phyloP scores from a whole-genome alignment of 1,140 invertebrate species.

The Lamellibrachia luymesi region DNA sequence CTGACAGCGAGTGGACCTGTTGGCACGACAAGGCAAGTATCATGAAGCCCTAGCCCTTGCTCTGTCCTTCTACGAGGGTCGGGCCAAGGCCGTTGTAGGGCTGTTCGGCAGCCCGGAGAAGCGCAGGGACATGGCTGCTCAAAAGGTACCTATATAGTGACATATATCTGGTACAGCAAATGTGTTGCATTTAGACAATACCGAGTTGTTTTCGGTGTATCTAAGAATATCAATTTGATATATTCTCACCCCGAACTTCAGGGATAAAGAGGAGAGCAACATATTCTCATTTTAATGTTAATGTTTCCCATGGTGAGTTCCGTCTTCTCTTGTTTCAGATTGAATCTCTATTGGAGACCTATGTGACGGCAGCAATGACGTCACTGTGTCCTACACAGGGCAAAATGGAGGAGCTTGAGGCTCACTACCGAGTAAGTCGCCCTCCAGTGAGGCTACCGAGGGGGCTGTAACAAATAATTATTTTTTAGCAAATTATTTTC shows the following conservation, averaged over 20 bases:
- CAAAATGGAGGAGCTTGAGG: conserved; percentile 52
- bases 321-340: background rate
- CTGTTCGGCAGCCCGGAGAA: conserved; percentile 60
- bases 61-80: conserved; percentile 70
- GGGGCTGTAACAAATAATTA: background rate
- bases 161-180: background rate
- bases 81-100: conserved; percentile 64
- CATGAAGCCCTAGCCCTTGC: conserved; percentile 68
- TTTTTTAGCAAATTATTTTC: background rate
- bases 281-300: too few species aligned
- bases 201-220: too few species aligned
- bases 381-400: conserved; percentile 50
- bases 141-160: conserved; percentile 59
- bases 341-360: conserved; percentile 25
- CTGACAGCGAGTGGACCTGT: conserved; percentile 56
- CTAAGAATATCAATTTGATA: background rate
- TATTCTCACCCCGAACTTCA: background rate
- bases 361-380: conserved; percentile 56
- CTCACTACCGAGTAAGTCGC: conserved; percentile 49
- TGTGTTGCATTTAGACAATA: too few species aligned
- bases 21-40: conserved; percentile 62
- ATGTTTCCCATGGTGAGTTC: background rate
- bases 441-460: background rate
- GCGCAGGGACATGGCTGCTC: conserved; percentile 63
- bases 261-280: too few species aligned